These are phyloP conservation scores for Aspiorhynchus laticeps DNA, from an alignment of 2,113 vertebrate genomes.

Conservation along the genomic window DNA sequence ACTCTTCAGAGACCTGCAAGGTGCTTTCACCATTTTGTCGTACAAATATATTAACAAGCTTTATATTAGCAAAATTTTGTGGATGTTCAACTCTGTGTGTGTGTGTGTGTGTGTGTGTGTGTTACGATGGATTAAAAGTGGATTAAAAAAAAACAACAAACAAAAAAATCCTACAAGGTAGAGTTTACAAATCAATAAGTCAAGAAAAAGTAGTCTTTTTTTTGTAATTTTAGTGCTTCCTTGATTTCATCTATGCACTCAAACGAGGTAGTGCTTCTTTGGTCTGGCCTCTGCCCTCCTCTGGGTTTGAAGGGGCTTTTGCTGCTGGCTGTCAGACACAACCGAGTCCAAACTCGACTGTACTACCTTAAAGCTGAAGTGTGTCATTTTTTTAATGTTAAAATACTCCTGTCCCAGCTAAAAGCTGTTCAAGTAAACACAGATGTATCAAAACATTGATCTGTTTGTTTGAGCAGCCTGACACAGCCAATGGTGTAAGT, in stretches of 20 bases:
- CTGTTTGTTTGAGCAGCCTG: not conserved
- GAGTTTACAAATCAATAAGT: constrained; percentile 81
- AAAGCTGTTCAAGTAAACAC: not conserved
- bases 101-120: constrained; percentile 51
- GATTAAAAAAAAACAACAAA: constrained; percentile 59
- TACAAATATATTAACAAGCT: constrained; percentile 67
- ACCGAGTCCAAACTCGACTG: constrained; percentile 41
- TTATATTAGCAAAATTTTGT: constrained; percentile 74
- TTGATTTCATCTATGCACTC: constrained; percentile 99
- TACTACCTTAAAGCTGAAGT: constrained; percentile 18
- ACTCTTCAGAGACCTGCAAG: constrained; percentile 76
- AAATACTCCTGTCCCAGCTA: not conserved
- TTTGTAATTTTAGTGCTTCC: constrained; percentile 91
- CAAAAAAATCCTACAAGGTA: constrained; percentile 73
- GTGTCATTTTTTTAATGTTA: not conserved
- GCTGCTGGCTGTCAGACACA: constrained; percentile 68
- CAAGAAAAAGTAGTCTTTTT: constrained; percentile 70
- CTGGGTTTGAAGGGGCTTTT: constrained; percentile 45
- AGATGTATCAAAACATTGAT: not conserved
- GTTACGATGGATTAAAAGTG: constrained; percentile 52
- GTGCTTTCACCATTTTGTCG: constrained; percentile 75
- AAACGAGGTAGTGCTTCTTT: constrained; percentile 82
- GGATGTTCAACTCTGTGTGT: constrained; percentile 68
- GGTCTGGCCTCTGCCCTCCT: constrained; percentile 59
- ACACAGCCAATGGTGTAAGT: not conserved